Evolutionary conservation across 2,113 vertebrate species (phyloP).

Genomic region (Phaethon lepturus): DNA sequence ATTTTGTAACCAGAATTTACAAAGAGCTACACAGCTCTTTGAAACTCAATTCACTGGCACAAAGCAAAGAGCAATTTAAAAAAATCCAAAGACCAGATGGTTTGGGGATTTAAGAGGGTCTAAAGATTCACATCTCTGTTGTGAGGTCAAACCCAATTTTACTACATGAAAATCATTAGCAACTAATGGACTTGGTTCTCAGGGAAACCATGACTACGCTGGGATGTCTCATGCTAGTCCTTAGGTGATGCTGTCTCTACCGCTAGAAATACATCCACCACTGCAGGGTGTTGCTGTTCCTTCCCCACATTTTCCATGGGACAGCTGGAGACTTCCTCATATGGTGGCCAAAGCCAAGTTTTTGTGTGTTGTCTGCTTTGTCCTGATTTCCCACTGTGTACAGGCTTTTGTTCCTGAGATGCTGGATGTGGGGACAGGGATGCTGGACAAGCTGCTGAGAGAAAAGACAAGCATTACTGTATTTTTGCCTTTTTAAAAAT

Average conservation of each 20-base stretch:
- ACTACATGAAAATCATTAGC: neutral
- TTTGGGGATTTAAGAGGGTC: neutral
- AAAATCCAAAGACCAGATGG: constrained; percentile 13
- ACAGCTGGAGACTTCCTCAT: neutral
- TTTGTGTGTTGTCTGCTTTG: neutral
- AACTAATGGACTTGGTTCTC: neutral
- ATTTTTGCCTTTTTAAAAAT: neutral
- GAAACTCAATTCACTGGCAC: constrained; percentile 24
- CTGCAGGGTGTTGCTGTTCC: neutral
- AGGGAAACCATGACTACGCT: neutral
- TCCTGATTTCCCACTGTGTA: neutral
- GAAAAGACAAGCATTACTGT: neutral
- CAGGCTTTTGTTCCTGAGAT: neutral
- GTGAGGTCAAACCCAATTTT: neutral
- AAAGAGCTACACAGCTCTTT: constrained; percentile 7
- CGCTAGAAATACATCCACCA: neutral
- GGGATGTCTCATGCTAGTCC: neutral
- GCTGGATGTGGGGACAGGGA: neutral
- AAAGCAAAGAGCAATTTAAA: constrained; percentile 23
- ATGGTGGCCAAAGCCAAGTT: neutral
- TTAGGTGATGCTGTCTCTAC: neutral
- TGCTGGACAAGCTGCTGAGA: neutral
- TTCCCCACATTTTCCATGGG: neutral
- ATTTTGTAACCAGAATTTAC: constrained; percentile 15
- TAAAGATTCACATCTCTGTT: neutral